Conservation (phyloP, 37 sponge, comb jelly and placozoan genomes). For the Chondrosia reniformis region DNA sequence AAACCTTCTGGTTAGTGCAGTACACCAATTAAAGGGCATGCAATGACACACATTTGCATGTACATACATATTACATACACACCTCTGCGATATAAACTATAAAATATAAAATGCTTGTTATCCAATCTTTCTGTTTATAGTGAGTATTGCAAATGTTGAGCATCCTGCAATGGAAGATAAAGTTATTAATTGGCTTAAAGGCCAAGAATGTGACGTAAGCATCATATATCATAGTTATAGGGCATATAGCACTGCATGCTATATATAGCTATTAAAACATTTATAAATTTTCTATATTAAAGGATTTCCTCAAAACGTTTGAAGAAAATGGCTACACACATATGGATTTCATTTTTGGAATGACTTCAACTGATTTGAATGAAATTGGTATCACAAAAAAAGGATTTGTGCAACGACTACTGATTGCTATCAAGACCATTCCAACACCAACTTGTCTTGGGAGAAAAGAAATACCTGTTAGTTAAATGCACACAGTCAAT, state of each 20-base stretch:
- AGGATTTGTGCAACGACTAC: constrained; percentile 50
- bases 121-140: not conserved
- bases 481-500: not conserved
- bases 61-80: constrained; percentile 2
- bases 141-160: not conserved
- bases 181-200: not conserved
- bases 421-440: constrained; percentile 54
- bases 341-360: constrained; percentile 34
- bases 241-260: not conserved
- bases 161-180: not conserved
- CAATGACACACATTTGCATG: not conserved
- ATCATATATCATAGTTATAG: not conserved
- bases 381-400: constrained; percentile 56
- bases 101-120: not conserved
- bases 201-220: not conserved
- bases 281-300: not conserved
- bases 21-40: too few relatives aligned
- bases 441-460: constrained; percentile 27
- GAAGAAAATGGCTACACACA: constrained; percentile 43
- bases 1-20: too few relatives aligned
- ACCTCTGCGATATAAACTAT: not conserved
- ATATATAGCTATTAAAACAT: not conserved
- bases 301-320: constrained; percentile 33
- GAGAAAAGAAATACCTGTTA: constrained; percentile 46
- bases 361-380: constrained; percentile 63